Evolutionary conservation across 2,888 invertebrate genomes (phyloP).

Genomic region (Scaptomyza parva): DNA sequence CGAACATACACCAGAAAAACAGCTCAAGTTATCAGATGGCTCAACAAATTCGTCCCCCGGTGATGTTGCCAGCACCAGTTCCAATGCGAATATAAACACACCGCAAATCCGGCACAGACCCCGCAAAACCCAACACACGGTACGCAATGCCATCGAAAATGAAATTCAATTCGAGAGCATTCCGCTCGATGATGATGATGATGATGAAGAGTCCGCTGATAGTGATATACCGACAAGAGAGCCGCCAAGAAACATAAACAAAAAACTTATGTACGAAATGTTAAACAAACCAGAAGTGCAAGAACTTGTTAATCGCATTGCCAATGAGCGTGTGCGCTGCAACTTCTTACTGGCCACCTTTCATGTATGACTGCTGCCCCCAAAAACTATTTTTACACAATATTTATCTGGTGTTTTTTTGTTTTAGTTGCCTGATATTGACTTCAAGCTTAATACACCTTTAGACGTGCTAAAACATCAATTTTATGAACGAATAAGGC

Average conservation of each 20-base stretch:
- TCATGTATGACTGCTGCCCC: slow-evolving; percentile 21
- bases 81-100: background rate
- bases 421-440: slow-evolving; percentile 57
- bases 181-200: slow-evolving; percentile 17
- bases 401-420: background rate
- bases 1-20: slow-evolving; percentile 33
- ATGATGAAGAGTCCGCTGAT: background rate
- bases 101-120: slow-evolving; percentile 48
- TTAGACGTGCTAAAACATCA: slow-evolving; percentile 33
- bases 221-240: background rate
- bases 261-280: slow-evolving; percentile 18
- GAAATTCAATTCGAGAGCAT: slow-evolving; percentile 65
- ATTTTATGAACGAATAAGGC: slow-evolving; percentile 52
- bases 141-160: slow-evolving; percentile 47
- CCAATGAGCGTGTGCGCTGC: slow-evolving; percentile 65
- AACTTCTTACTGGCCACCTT: slow-evolving; percentile 63
- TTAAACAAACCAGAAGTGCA: slow-evolving; percentile 41
- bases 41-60: background rate
- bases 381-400: background rate
- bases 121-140: slow-evolving; percentile 59
- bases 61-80: background rate
- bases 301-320: slow-evolving; percentile 49
- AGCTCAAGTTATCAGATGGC: background rate
- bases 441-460: slow-evolving; percentile 47
- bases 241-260: background rate